These are phyloP conservation scores for Chaetophractus vellerosus DNA, from an alignment of 2,797 vertebrate genomes.

Conservation along the genomic window DNA sequence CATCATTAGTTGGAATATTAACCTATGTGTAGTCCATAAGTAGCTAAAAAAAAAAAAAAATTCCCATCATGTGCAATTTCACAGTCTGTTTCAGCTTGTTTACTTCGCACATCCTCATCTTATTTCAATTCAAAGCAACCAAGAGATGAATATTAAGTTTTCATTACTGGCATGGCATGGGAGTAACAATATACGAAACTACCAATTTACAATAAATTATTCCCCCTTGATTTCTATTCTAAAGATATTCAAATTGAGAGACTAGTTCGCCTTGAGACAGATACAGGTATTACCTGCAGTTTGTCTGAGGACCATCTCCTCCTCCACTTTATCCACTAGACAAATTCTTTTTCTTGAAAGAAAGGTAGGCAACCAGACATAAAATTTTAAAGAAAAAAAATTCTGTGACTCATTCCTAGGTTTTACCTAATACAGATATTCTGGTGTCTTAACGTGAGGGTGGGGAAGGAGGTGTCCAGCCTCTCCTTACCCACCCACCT, in stretches of 20 bases:
- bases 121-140: slow-evolving; percentile 91
- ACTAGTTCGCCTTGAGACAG: background rate
- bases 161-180: slow-evolving; percentile 16
- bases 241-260: slow-evolving; percentile 74
- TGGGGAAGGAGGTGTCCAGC: background rate
- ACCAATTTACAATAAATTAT: slow-evolving; percentile 48
- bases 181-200: background rate
- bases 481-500: slow-evolving; percentile 23
- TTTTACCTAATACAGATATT: slow-evolving; percentile 44
- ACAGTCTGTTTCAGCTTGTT: slow-evolving; percentile 90
- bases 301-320: background rate
- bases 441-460: background rate
- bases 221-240: slow-evolving; percentile 38
- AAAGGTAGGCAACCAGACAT: background rate
- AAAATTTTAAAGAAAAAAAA: background rate
- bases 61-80: slow-evolving; percentile 89
- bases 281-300: background rate
- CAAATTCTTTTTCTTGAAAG: background rate
- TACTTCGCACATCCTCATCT: slow-evolving; percentile 87
- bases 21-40: slow-evolving; percentile 82
- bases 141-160: slow-evolving; percentile 92
- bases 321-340: background rate
- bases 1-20: slow-evolving; percentile 74
- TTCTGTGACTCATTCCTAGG: background rate
- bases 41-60: slow-evolving; percentile 88